Conservation (phyloP, 2,888 invertebrate genomes). For the Apomyelois bistriatella region DNA sequence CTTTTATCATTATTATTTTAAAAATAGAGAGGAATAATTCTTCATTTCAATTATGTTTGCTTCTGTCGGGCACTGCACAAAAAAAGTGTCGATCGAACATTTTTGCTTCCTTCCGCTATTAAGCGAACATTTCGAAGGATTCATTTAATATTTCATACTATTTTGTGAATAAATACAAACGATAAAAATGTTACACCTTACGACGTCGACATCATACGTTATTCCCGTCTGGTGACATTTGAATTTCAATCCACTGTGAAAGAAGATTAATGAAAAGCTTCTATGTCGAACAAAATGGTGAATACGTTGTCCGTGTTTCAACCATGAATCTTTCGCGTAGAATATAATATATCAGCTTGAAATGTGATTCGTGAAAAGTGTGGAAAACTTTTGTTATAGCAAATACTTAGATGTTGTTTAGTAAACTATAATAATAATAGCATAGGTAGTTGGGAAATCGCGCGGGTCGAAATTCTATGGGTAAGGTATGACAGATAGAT, state of each 20-base stretch:
- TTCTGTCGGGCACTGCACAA: no score
- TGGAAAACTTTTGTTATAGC: neutral
- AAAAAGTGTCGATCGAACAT: no score
- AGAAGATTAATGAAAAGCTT: constrained; percentile 8
- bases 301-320: constrained; percentile 6
- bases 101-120: no score
- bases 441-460: no score
- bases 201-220: neutral
- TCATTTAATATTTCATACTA: no score
- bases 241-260: constrained; percentile 8
- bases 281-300: constrained; percentile 9
- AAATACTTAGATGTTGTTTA: neutral
- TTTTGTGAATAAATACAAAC: neutral
- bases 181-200: neutral
- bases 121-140: no score
- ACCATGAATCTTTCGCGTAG: constrained; percentile 1
- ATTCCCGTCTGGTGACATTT: constrained; percentile 1
- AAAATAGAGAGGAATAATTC: no score
- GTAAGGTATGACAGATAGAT: no score
- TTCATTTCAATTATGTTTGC: no score
- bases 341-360: constrained; percentile 6
- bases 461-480: no score
- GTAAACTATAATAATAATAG: no score
- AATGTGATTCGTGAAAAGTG: neutral
- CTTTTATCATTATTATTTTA: no score